A percentile compares a stretch with the other conserved stretches of the same genome.
phyloP scores from a whole-genome alignment of 1,140 invertebrate genomes.

The Acromyrmex charruanus region DNA sequence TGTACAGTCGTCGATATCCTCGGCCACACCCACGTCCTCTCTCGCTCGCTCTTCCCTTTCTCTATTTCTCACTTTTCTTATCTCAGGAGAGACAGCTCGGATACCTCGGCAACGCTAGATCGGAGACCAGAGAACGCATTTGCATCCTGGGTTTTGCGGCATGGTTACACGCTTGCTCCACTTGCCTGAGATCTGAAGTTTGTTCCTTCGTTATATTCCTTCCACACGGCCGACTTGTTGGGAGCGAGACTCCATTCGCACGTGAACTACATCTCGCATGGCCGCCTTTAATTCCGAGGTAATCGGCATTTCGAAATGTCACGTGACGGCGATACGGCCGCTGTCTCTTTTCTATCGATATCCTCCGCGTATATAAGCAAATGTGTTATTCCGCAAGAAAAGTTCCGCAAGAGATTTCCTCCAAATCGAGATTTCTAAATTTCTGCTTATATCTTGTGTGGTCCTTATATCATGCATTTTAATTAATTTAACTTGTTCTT shows the following conservation, averaged over 20 bases:
- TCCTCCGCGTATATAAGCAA: neutral
- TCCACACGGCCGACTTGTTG: neutral
- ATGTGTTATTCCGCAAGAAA: slow-evolving; percentile 1
- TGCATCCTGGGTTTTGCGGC: slow-evolving; percentile 59
- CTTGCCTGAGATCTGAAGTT: slow-evolving; percentile 49
- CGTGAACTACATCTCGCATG: slow-evolving; percentile 4
- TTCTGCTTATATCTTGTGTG: neutral
- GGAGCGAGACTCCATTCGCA: neutral
- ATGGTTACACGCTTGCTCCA: slow-evolving; percentile 64
- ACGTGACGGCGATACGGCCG: slow-evolving; percentile 8
- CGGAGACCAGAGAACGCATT: slow-evolving; percentile 58
- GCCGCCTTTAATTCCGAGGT: slow-evolving; percentile 26
- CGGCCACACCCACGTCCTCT: slow-evolving; percentile 72
- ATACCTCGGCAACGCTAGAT: slow-evolving; percentile 59
- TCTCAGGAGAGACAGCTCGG: slow-evolving; percentile 50
- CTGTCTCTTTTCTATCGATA: neutral
- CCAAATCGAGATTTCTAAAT: neutral
- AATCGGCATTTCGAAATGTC: slow-evolving; percentile 52
- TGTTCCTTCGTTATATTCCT: neutral
- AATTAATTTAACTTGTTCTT: neutral
- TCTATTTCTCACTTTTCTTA: neutral
- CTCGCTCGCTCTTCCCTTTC: neutral
- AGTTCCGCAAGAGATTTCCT: neutral
- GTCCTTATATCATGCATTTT: neutral
- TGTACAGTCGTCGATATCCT: slow-evolving; percentile 66